Base-by-base conservation (phyloP, 2,888 invertebrate species). In the Ochropleura plecta region DNA sequence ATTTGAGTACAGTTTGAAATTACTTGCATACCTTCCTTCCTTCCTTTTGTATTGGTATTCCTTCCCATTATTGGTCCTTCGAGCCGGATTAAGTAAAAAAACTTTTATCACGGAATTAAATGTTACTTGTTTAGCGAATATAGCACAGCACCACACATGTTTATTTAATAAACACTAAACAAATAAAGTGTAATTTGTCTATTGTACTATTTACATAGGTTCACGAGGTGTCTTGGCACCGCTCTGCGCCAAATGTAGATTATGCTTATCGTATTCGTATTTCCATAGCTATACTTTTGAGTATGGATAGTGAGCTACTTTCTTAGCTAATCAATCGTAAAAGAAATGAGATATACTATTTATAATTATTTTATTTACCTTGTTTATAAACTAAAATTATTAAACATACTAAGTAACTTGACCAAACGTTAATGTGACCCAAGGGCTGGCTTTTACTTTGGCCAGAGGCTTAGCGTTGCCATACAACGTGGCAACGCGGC, bases 141-240 rank as follows among this genome's bases (percentile, higher is more conserved):
- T 42, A 20, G 20, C 20, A n/a, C 16, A 42, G 16, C 0, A 57
- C 40, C 42, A 60, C 16, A 72, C 40, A 63, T 8, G 42, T 68
- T 81, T 81, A 59, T 68, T 81, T 79, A 68, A 30, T 68, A 79
- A 79, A 81, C 59, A 73, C 40, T 12, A 77, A 82, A 77, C 57
- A 80, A 82, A 68, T 64, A 64, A 20, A 46, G 6, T 63, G 42
- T 53, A 20, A 30, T 64, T 64, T 65, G 42, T 42, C 10, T 55
- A 55, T 51, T 18, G 46, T 40, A 49, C 40, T 40, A n/a, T 3
- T 70, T 16, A 57, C 12, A 59, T 40, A 44, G 14, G 44, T 62
- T 49, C 59, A 74, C 67, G 73, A 51, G 40, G 40, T 44, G 79
- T 68, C 55, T 81, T 83, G 81, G 81, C 84, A 74, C 30, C 12